phyloP scores from a whole-genome alignment of 2,888 invertebrate genomes.

The Drosophila paramelanica region DNA sequence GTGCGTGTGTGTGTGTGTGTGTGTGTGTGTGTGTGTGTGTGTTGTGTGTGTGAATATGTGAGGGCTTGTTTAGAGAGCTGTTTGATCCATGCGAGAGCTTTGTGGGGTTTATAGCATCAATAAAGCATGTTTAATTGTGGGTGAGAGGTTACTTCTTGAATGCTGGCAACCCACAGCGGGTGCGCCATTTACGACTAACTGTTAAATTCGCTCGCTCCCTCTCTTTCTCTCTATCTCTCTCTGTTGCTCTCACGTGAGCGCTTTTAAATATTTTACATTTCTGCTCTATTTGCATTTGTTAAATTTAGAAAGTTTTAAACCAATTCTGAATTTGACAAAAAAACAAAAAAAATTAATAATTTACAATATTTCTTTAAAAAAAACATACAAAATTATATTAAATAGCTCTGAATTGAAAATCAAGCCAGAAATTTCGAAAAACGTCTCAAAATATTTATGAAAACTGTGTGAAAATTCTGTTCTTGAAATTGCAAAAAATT shows the following conservation, averaged over 20 bases:
- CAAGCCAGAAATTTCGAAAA: no score
- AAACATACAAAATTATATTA: no score
- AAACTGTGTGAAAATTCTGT: no score
- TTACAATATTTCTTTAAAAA: no score
- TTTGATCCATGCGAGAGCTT: conserved; percentile 18
- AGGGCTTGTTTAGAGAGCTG: conserved; percentile 17
- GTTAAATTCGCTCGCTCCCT: not conserved
- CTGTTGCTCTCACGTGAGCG: not conserved
- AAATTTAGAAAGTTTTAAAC: no score
- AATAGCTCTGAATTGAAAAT: no score
- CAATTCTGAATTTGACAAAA: no score
- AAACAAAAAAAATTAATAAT: no score
- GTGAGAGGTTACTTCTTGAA: conserved; percentile 7
- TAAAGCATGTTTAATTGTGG: conserved; percentile 20
- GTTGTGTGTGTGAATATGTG: conserved; percentile 16
- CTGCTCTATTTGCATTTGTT: not conserved
- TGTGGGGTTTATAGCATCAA: conserved; percentile 13
- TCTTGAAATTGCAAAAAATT: no score
- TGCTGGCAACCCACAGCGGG: conserved; percentile 4
- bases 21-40: conserved; percentile 7
- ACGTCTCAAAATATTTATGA: no score
- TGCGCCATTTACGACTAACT: not conserved
- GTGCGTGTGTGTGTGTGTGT: conserved; percentile 10
- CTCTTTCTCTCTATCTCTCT: not conserved
- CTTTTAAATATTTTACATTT: not conserved